These are phyloP conservation scores for Petaurus breviceps DNA, from an alignment of 2,113 vertebrate genomes.

Conservation along the genomic window DNA sequence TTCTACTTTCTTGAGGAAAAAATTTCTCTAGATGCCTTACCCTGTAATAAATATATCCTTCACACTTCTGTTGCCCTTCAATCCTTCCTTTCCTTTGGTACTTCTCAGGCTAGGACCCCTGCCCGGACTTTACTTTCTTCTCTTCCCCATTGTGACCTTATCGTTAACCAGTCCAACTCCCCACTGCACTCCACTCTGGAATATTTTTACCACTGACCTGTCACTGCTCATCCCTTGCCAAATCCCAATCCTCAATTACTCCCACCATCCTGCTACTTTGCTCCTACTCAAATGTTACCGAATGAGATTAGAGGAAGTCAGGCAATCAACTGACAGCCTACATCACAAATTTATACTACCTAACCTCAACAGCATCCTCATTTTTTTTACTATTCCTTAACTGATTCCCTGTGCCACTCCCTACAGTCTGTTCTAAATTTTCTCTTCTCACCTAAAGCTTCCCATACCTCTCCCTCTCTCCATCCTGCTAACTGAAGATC, in stretches of 20 bases:
- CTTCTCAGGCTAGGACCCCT: neutral
- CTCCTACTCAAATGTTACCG: neutral
- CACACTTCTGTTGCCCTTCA: neutral
- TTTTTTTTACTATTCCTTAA: neutral
- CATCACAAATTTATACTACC: neutral
- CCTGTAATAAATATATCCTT: neutral
- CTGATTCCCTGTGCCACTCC: neutral
- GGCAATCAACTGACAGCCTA: neutral
- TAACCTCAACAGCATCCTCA: neutral
- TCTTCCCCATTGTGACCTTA: neutral
- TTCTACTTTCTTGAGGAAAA: neutral
- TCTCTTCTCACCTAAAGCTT: neutral
- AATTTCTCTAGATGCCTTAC: neutral
- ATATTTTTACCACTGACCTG: neutral
- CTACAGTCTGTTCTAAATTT: neutral
- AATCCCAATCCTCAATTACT: neutral
- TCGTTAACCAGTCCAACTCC: neutral
- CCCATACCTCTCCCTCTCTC: neutral
- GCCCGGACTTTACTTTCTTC: neutral
- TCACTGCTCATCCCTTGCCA: neutral
- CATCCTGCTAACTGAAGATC: neutral
- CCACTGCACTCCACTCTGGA: neutral
- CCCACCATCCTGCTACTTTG: neutral
- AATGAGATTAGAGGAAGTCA: neutral
- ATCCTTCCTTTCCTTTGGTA: neutral